These are phyloP conservation scores for Rhinoderma darwinii DNA, from an alignment of 2,113 vertebrate species.

Conservation along the genomic window DNA sequence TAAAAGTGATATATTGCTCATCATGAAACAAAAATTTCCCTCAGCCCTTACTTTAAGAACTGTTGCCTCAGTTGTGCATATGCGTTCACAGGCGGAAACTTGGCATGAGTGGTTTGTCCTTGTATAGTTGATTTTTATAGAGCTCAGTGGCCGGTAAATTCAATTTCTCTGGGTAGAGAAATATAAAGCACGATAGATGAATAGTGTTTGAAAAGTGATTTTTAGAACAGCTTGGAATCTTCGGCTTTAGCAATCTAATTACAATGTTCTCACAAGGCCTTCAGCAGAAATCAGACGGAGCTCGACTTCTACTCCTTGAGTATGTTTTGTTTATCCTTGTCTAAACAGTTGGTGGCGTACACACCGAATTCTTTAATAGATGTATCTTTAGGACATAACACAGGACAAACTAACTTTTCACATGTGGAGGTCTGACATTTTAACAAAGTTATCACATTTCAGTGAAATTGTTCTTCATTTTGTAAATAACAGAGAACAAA, in stretches of 20 bases:
- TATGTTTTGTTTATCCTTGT: conserved; percentile 62
- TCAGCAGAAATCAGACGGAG: conserved; percentile 43
- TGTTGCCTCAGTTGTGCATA: conserved; percentile 38
- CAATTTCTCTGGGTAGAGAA: conserved; percentile 63
- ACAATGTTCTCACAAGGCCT: conserved; percentile 61
- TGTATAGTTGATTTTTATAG: conserved; percentile 57
- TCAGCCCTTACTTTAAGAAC: conserved; percentile 8
- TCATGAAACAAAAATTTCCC: neutral
- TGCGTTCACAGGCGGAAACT: conserved; percentile 51
- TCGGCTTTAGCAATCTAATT: conserved; percentile 63
- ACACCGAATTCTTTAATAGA: conserved; percentile 63
- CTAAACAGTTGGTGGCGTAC: conserved; percentile 53
- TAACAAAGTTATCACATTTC: neutral
- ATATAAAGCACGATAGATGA: conserved; percentile 57
- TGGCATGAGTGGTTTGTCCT: conserved; percentile 55
- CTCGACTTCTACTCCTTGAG: conserved; percentile 62
- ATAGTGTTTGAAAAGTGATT: conserved; percentile 62
- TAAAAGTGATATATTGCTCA: conserved; percentile 16
- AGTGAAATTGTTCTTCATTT: neutral
- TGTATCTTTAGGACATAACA: conserved; percentile 52
- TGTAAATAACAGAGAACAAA: too few species aligned
- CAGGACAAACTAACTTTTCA: conserved; percentile 45
- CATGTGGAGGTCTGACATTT: conserved; percentile 10
- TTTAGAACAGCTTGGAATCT: conserved; percentile 63
- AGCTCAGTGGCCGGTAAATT: conserved; percentile 62